phyloP scores from a whole-genome alignment of 2,113 vertebrate species.

The Neodontobutis hainanensis region DNA sequence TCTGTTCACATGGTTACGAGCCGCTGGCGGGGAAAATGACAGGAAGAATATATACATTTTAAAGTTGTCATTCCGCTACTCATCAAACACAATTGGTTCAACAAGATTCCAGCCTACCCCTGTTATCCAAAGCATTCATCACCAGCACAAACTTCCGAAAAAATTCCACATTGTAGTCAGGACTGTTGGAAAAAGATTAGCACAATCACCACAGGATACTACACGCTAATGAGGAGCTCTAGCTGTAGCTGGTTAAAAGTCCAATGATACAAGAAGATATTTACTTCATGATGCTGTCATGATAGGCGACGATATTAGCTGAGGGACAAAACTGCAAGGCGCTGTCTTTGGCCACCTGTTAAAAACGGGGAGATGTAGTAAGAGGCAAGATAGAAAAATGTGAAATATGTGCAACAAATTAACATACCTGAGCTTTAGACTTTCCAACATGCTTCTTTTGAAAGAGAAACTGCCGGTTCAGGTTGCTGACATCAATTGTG shows the following conservation, averaged over 20 bases:
- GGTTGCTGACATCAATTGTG: conserved; percentile 98
- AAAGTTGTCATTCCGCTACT: neutral
- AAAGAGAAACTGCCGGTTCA: conserved; percentile 98
- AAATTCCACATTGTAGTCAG: conserved; percentile 98
- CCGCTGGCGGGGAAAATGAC: conserved; percentile 76
- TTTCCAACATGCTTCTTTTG: conserved; percentile 99
- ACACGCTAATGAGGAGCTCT: too few relatives aligned
- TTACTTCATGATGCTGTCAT: conserved; percentile 99
- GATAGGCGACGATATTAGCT: conserved; percentile 93
- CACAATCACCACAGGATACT: neutral
- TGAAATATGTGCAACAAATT: neutral
- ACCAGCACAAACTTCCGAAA: conserved; percentile 94
- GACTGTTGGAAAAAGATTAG: conserved; percentile 72
- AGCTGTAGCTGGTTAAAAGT: neutral
- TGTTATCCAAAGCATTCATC: conserved; percentile 99
- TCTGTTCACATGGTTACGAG: conserved; percentile 97
- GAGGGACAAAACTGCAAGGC: conserved; percentile 92
- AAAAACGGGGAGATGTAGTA: conserved; percentile 18
- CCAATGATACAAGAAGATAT: conserved; percentile 38
- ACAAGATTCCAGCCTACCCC: conserved; percentile 79
- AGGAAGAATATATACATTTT: neutral
- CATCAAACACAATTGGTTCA: neutral
- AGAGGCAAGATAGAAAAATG: neutral
- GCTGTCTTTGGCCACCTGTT: conserved; percentile 97
- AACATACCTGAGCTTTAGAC: conserved; percentile 92